phyloP scores from a whole-genome alignment of 2,113 vertebrate species.

The Eurypyga helias region DNA sequence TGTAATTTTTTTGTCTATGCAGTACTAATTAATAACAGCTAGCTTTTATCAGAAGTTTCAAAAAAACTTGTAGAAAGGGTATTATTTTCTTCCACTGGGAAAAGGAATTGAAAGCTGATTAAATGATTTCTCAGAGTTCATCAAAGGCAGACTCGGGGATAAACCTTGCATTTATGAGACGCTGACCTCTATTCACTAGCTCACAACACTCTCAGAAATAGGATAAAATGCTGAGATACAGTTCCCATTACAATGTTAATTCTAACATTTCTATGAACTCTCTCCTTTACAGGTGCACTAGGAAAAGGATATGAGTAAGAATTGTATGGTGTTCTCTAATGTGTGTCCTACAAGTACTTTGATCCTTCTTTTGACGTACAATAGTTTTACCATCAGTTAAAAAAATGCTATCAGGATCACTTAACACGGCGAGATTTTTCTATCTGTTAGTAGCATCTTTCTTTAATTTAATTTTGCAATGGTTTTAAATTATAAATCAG shows the following conservation, averaged over 20 bases:
- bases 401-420: neutral
- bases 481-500: conserved; percentile 79
- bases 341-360: neutral
- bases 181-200: neutral
- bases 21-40: neutral
- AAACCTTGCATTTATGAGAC: neutral
- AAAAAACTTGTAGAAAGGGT: neutral
- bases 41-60: neutral
- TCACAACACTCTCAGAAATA: neutral
- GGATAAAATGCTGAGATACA: neutral
- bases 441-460: conserved; percentile 49
- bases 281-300: neutral
- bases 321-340: neutral
- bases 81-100: neutral
- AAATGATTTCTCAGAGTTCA: neutral
- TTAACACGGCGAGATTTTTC: neutral
- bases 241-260: neutral
- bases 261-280: neutral
- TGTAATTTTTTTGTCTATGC: neutral
- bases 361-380: neutral
- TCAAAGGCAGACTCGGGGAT: neutral
- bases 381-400: neutral
- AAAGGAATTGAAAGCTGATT: neutral
- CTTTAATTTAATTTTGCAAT: conserved; percentile 75
- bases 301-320: neutral